Evolutionary conservation across 2,888 invertebrate species (phyloP).

Genomic region (Eupeodes latifasciatus): DNA sequence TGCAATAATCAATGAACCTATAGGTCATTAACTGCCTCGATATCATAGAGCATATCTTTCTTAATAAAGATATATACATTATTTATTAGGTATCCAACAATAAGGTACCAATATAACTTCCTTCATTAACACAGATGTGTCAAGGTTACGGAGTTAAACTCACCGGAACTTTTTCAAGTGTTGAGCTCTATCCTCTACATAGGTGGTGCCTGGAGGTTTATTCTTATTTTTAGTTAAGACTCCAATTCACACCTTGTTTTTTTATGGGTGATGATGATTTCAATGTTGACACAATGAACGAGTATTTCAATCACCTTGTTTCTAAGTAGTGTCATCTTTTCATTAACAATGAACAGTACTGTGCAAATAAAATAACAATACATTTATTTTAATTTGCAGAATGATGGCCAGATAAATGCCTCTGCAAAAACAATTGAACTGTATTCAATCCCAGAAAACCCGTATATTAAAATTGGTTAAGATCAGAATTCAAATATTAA

Average conservation of each 20-base stretch:
- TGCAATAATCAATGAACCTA: conserved; percentile 10
- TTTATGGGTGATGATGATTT: conserved; percentile 13
- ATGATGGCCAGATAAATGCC: too few species aligned
- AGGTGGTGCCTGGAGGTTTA: not conserved
- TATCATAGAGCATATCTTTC: conserved; percentile 17
- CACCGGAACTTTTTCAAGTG: conserved; percentile 10
- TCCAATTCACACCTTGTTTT: conserved; percentile 34
- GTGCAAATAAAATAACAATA: not conserved
- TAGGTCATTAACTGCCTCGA: not conserved
- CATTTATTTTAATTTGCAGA: too few species aligned
- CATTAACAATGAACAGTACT: not conserved
- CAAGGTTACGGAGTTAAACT: conserved; percentile 37
- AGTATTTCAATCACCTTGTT: not conserved
- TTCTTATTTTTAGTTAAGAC: not conserved
- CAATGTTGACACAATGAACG: not conserved
- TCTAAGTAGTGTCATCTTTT: conserved; percentile 1
- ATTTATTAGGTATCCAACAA: not conserved
- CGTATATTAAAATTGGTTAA: too few species aligned
- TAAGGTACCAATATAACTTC: not conserved
- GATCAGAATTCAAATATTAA: too few species aligned
- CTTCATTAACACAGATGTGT: conserved; percentile 17
- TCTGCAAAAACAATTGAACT: too few species aligned
- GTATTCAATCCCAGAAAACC: too few species aligned
- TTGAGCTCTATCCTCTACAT: not conserved
- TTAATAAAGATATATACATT: not conserved